Evolutionary conservation across 2,888 invertebrate species (phyloP).

Genomic region (Netelia virgata): DNA sequence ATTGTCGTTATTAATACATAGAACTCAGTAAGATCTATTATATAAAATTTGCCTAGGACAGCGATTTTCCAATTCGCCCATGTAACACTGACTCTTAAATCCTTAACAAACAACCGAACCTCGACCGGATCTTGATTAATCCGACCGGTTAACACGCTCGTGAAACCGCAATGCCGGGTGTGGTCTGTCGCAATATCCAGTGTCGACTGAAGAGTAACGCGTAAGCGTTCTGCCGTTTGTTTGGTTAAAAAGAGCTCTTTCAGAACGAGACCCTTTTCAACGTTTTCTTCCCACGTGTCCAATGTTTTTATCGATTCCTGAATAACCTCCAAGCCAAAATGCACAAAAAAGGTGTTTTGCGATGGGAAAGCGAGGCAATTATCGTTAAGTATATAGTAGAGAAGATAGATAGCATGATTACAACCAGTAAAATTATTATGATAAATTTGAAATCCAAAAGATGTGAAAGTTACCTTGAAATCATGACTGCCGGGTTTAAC

Average conservation of each 20-base stretch:
- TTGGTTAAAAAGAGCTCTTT: conserved; percentile 54
- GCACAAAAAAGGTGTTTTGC: not conserved
- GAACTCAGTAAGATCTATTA: too few relatives aligned
- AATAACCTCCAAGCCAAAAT: conserved; percentile 44
- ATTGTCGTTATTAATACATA: too few relatives aligned
- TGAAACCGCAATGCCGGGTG: conserved; percentile 50
- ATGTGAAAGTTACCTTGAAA: conserved; percentile 49
- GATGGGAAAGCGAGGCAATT: conserved; percentile 10
- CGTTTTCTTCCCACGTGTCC: conserved; percentile 62
- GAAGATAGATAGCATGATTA: conserved; percentile 24
- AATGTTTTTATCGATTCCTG: conserved; percentile 57
- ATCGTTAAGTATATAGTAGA: conserved; percentile 23
- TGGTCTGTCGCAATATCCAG: conserved; percentile 45
- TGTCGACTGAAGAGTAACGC: conserved; percentile 63
- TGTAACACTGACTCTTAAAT: not conserved
- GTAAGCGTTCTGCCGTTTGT: conserved; percentile 60
- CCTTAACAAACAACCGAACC: conserved; percentile 33
- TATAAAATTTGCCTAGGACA: too few relatives aligned
- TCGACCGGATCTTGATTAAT: conserved; percentile 64
- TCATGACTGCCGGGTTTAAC: conserved; percentile 53
- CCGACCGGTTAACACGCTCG: conserved; percentile 60
- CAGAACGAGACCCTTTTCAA: conserved; percentile 46
- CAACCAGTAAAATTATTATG: conserved; percentile 32
- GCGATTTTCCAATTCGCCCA: not conserved
- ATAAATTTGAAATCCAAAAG: conserved; percentile 31